These are phyloP conservation scores for Nycticryphes semicollaris DNA, from an alignment of 2,113 vertebrate species.

Conservation along the genomic window DNA sequence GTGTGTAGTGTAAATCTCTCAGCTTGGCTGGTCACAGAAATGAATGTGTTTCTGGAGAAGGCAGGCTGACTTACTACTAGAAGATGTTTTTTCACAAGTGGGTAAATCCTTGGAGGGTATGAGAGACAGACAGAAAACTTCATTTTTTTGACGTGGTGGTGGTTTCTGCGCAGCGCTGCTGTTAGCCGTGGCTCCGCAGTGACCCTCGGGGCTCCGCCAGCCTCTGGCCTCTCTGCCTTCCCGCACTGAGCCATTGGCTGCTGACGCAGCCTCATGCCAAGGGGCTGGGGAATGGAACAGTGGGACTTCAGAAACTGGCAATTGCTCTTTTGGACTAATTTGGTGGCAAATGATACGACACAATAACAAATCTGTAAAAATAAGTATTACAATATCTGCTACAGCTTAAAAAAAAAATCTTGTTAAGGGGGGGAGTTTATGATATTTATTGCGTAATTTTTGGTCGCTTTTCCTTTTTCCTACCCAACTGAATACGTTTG, in stretches of 20 bases:
- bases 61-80: fast-evolving
- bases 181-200: background rate
- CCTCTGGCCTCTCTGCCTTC: fast-evolving
- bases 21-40: background rate
- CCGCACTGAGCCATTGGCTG: background rate
- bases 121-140: background rate
- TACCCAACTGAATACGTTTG: fast-evolving
- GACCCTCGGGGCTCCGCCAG: fast-evolving
- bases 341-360: fast-evolving
- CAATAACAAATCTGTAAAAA: background rate
- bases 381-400: background rate
- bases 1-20: background rate
- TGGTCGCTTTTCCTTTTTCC: background rate
- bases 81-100: background rate
- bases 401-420: background rate
- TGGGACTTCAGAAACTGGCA: background rate
- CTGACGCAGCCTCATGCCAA: fast-evolving
- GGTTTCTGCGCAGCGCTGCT: background rate
- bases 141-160: background rate
- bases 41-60: fast-evolving
- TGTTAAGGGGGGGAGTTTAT: background rate
- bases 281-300: fast-evolving
- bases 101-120: fast-evolving
- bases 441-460: background rate
- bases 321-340: fast-evolving